Conservation (phyloP, 2,888 invertebrate genomes). For the Caenorhabditis angaria region DNA sequence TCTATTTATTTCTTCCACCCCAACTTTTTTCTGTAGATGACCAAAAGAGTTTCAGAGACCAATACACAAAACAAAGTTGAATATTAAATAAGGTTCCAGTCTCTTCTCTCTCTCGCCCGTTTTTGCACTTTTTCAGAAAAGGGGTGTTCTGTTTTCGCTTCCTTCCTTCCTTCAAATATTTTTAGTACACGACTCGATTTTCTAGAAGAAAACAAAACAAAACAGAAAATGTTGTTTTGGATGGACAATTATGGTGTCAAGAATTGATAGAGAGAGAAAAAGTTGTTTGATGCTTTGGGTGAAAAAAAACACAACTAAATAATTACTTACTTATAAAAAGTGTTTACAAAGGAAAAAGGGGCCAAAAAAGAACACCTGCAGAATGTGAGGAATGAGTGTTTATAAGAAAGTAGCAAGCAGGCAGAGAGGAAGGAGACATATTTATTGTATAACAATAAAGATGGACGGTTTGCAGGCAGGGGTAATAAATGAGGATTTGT, state of each 20-base stretch:
- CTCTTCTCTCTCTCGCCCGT: no score
- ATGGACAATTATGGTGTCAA: slow-evolving; percentile 2
- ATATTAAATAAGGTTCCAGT: no score
- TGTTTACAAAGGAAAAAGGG: background rate
- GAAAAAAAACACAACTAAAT: background rate
- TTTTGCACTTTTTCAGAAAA: no score
- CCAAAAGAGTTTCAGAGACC: no score
- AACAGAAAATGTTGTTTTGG: background rate
- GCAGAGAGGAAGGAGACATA: no score
- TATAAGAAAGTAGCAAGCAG: background rate
- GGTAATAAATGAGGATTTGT: background rate
- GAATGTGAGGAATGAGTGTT: background rate
- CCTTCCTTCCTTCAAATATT: background rate
- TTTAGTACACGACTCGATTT: background rate
- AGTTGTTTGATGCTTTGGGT: background rate
- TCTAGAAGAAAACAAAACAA: background rate
- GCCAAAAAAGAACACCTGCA: slow-evolving; percentile 1
- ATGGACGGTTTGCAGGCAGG: background rate
- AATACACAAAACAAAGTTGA: no score
- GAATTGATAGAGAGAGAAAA: background rate
- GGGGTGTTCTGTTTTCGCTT: no score
- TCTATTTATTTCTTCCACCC: no score
- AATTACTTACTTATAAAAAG: background rate
- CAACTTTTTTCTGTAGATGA: no score
- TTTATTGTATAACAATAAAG: background rate